Conservation (phyloP, 2,797 vertebrate species). For the Trematomus bernacchii region DNA sequence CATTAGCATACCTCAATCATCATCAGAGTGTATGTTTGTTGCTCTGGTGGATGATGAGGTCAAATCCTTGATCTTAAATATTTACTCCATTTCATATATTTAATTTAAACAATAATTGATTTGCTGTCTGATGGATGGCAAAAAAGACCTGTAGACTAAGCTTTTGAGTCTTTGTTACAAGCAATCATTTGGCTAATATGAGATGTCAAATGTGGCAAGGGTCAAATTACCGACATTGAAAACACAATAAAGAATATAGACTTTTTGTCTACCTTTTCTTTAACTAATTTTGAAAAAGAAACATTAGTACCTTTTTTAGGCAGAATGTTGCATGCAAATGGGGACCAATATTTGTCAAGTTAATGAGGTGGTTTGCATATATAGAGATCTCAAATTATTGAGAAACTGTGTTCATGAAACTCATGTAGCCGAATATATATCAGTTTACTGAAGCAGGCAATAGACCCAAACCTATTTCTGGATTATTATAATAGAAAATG, state of each 20-base stretch:
- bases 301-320: not conserved
- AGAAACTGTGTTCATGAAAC: not conserved
- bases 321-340: not conserved
- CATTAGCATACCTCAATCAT: too few species aligned
- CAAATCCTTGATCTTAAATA: not conserved
- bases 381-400: not conserved
- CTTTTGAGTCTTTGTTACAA: not conserved
- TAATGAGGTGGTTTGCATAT: not conserved
- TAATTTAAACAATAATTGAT: not conserved
- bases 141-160: not conserved
- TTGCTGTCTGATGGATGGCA: too few species aligned
- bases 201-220: not conserved
- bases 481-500: slow-evolving; percentile 35
- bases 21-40: not conserved
- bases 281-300: not conserved
- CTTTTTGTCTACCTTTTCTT: not conserved
- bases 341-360: not conserved
- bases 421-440: not conserved
- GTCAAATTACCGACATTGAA: not conserved
- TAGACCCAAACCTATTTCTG: not conserved
- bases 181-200: too few species aligned
- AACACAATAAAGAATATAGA: not conserved
- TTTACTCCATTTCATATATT: not conserved
- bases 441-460: not conserved
- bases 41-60: not conserved